Conservation (phyloP, 2,888 invertebrate species). For the Netelia fuscicornis region DNA sequence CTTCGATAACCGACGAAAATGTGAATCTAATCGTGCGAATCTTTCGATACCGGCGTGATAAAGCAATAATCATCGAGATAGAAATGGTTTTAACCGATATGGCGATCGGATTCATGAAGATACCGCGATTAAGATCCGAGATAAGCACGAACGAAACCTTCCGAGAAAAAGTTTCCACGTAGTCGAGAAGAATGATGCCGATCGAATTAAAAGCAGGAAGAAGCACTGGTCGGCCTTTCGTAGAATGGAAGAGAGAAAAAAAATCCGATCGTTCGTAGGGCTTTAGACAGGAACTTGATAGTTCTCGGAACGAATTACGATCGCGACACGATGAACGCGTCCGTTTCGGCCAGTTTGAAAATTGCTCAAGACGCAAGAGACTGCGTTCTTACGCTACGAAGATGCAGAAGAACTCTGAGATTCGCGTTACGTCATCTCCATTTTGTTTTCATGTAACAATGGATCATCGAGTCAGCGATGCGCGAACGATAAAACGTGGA, state of each 20-base stretch:
- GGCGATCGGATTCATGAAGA: not conserved
- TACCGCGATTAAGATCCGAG: not conserved
- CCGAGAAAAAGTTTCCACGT: not conserved
- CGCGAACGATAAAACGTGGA: not conserved
- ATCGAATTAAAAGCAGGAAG: conserved; percentile 7
- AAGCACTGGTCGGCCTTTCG: not conserved
- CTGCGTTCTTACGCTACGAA: not conserved
- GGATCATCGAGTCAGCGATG: not conserved
- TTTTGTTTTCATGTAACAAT: conserved; percentile 19
- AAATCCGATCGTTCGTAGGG: conserved; percentile 12
- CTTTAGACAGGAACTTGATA: conserved; percentile 5
- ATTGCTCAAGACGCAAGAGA: not conserved
- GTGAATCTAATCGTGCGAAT: not conserved
- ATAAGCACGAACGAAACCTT: not conserved
- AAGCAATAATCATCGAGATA: not conserved
- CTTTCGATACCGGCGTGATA: not conserved
- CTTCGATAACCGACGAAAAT: not conserved
- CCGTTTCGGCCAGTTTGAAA: not conserved
- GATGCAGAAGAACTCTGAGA: not conserved
- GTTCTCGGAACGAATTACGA: conserved; percentile 44
- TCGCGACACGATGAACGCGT: conserved; percentile 5
- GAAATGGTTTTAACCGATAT: not conserved
- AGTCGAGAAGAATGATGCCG: not conserved
- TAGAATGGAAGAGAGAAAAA: not conserved
- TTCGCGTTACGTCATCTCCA: conserved; percentile 5